phyloP scores from a whole-genome alignment of 2,888 invertebrate genomes.

The Lithophane leautieri region DNA sequence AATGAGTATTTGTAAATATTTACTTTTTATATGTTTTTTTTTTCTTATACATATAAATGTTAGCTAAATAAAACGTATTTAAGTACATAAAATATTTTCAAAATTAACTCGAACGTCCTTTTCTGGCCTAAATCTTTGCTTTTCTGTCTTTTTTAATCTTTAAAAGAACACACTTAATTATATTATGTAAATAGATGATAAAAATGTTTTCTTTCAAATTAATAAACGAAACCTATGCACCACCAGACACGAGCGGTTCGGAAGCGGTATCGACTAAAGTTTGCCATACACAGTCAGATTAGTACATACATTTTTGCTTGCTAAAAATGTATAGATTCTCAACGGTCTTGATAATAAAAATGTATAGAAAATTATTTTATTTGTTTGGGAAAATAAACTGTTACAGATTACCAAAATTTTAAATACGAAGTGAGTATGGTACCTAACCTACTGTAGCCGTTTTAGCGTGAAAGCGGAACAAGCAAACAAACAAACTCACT shows the following conservation, averaged over 20 bases:
- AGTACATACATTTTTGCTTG: background rate
- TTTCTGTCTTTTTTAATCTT: constrained; percentile 1
- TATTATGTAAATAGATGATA: background rate
- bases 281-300: background rate
- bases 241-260: constrained; percentile 10
- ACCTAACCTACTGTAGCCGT: no score
- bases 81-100: constrained; percentile 19
- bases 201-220: background rate
- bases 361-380: background rate
- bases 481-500: no score
- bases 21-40: background rate
- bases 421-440: no score
- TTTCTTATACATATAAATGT: background rate
- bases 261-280: constrained; percentile 1
- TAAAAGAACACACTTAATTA: constrained; percentile 21
- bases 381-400: background rate
- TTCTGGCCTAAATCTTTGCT: constrained; percentile 50
- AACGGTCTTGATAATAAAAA: background rate
- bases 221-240: background rate
- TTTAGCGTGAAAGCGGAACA: no score
- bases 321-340: background rate
- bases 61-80: background rate
- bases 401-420: background rate
- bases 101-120: constrained; percentile 24
- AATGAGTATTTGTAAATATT: constrained; percentile 31